Evolutionary conservation across 2,888 invertebrate genomes (phyloP), one percentile per base, ranked within the genome.

Genomic region (Polyommatus icarus): DNA sequence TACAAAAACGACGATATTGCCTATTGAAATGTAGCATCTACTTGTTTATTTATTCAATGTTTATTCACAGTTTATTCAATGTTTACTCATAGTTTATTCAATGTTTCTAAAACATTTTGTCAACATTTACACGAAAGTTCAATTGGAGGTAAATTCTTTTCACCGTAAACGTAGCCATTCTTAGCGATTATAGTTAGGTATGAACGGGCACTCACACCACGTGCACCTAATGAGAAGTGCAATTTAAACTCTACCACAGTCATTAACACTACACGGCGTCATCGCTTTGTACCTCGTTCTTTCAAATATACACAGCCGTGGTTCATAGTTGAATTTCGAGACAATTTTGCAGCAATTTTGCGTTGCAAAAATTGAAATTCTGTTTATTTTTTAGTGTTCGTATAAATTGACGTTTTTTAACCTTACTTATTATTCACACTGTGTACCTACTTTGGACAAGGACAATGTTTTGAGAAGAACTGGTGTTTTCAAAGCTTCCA

Each of bases 161-260:
- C 75, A 54, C 29, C 50, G 20, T 75, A 54, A 50, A 24, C 75
- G 75, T 24, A 75, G 29, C 54, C 54, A 29, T 75, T 54, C 54
- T 29, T 29, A 24, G 75, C 75, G 29, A 75, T 75, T 75, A 75
- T 75, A 29, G 75, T 75, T 75, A 75, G 75, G 75, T 75, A 75
- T 75, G 29, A 75, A 75, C 40, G 72, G 40, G 46, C 29, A 75
- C 50, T 75, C 24, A 73, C 36, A 50, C 75, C 75, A 75, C 54
- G 54, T 75, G 75, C 75, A 50, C 75, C 75, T 75, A 75, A 75
- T 75, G 75, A 75, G 75, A 75, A 75, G 75, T 54, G 75, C 75
- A 75, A 75, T 75, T 75, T 75, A 75, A 75, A 75, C 54, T 46
- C 73, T 50, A 50, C 73, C 46, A 50, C 75, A 75, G 75, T 75